These are phyloP conservation scores for Caenorhabditis uteleia DNA, from an alignment of 2,888 invertebrate species.

Conservation along the genomic window DNA sequence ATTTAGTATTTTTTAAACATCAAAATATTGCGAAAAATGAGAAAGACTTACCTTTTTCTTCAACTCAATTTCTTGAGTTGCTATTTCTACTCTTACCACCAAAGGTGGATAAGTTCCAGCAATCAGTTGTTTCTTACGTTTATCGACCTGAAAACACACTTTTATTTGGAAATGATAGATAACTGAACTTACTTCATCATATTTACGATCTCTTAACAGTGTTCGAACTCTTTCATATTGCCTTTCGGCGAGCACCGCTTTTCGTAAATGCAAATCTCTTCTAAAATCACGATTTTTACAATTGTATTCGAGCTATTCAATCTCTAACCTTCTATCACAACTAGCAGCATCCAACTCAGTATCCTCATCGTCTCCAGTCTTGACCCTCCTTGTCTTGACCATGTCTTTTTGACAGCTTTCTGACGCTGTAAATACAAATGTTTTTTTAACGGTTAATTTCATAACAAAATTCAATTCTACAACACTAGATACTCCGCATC, in stretches of 20 bases:
- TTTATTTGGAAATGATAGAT: neutral
- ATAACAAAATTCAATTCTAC: too few relatives aligned
- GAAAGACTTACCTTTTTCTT: too few relatives aligned
- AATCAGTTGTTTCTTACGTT: neutral
- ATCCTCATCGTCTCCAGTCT: neutral
- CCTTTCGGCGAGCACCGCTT: conserved; percentile 5
- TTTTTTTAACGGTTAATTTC: too few relatives aligned
- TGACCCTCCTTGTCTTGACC: neutral
- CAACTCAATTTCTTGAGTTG: conserved; percentile 1
- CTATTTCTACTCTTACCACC: neutral
- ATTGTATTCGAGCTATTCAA: neutral
- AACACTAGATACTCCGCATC: too few relatives aligned
- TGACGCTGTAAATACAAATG: neutral
- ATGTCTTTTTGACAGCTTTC: neutral
- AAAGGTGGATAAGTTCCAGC: conserved; percentile 2
- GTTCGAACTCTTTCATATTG: conserved; percentile 7
- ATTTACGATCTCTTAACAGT: conserved; percentile 1
- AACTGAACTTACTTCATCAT: neutral
- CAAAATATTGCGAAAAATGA: too few relatives aligned
- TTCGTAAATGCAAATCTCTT: conserved; percentile 1
- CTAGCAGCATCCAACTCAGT: conserved; percentile 3
- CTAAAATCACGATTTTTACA: conserved; percentile 3
- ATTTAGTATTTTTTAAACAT: too few relatives aligned
- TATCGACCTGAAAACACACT: neutral
- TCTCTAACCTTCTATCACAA: conserved; percentile 14